Evolutionary conservation across 1,140 invertebrate species (phyloP).

Genomic region (Aphidius gifuensis): DNA sequence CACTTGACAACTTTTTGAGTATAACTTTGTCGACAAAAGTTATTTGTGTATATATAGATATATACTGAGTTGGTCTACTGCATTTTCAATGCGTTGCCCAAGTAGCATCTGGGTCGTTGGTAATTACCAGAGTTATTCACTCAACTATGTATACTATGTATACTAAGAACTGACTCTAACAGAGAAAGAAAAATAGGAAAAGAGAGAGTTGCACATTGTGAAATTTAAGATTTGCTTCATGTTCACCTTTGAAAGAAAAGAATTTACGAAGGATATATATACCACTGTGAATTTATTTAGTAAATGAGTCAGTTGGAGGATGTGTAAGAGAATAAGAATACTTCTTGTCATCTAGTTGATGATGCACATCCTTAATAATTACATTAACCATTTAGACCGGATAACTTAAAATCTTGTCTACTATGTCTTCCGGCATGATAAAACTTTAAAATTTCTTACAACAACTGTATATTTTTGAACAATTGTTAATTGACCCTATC

Average conservation of each 20-base stretch:
- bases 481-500: no score
- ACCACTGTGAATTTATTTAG: no score
- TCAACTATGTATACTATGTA: slow-evolving; percentile 24
- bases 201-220: neutral
- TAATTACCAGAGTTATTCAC: slow-evolving; percentile 35
- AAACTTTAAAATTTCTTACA: no score
- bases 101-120: slow-evolving; percentile 26
- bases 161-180: no score
- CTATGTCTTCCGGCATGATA: no score
- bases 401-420: slow-evolving; percentile 23
- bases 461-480: no score
- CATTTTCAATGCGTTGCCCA: slow-evolving; percentile 11
- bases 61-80: neutral
- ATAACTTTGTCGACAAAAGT: no score
- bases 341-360: neutral
- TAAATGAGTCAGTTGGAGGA: neutral
- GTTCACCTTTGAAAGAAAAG: no score
- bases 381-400: slow-evolving; percentile 30
- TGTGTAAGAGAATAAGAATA: neutral
- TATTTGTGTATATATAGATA: neutral
- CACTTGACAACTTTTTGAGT: neutral
- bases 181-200: neutral
- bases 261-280: no score
- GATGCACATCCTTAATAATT: slow-evolving; percentile 26
- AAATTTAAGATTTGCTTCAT: slow-evolving; percentile 33